A percentile compares a stretch with the other conserved stretches of the same genome.
Evolutionary conservation across 2,888 invertebrate species (phyloP).

Genomic region (Campoletis raptor): DNA sequence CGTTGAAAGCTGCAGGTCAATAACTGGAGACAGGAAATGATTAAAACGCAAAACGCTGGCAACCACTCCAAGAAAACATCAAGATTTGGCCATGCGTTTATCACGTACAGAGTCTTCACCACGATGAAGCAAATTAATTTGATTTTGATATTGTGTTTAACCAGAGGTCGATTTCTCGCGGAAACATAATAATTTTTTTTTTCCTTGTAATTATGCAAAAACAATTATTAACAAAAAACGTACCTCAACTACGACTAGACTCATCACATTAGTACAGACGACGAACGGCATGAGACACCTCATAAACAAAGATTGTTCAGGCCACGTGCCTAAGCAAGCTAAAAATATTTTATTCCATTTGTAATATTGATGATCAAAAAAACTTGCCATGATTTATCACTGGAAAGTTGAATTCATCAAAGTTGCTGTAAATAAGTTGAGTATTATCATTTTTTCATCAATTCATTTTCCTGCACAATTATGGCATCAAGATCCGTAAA

Average conservation of each 20-base stretch:
- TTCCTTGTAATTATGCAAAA: not conserved
- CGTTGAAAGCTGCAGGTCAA: constrained; percentile 50
- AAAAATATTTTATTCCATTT: constrained; percentile 40
- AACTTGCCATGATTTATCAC: constrained; percentile 7
- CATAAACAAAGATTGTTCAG: constrained; percentile 43
- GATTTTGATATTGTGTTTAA: not conserved
- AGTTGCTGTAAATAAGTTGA: not conserved
- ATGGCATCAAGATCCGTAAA: not conserved
- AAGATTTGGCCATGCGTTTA: not conserved
- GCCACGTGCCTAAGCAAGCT: constrained; percentile 38
- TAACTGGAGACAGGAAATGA: constrained; percentile 10
- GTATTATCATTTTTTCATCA: not conserved
- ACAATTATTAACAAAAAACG: not conserved
- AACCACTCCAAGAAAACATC: constrained; percentile 44
- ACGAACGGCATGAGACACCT: constrained; percentile 36
- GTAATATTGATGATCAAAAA: constrained; percentile 45
- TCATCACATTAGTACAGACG: not conserved
- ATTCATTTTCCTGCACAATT: not conserved
- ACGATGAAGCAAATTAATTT: not conserved
- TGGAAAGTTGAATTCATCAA: not conserved
- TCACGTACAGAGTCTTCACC: constrained; percentile 32
- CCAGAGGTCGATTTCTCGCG: not conserved
- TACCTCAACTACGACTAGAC: constrained; percentile 15
- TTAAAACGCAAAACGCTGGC: constrained; percentile 17
- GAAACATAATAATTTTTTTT: not conserved